Conservation (phyloP, 2,888 invertebrate genomes). For the Ophioninae sp. region DNA sequence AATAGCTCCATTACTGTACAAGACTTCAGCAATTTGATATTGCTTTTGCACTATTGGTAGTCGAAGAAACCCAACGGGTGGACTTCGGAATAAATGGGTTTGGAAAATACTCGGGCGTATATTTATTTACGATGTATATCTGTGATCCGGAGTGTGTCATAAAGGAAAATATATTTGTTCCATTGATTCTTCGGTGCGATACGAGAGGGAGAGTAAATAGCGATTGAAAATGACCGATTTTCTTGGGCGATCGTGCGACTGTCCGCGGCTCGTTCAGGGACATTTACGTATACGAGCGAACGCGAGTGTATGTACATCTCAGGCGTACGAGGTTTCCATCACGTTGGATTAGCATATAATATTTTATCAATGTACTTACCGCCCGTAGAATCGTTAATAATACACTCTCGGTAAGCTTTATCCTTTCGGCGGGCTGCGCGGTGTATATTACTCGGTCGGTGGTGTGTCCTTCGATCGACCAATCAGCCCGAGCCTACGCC, state of each 20-base stretch:
- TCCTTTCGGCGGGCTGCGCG: conserved; percentile 49
- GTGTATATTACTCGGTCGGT: conserved; percentile 63
- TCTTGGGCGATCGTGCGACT: conserved; percentile 56
- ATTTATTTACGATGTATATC: conserved; percentile 14
- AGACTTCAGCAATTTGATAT: conserved; percentile 37
- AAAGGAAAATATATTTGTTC: conserved; percentile 44
- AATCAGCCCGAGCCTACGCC: conserved; percentile 44
- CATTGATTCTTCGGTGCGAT: conserved; percentile 54
- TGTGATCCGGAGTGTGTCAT: conserved; percentile 16
- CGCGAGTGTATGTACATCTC: conserved; percentile 54
- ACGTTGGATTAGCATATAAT: conserved; percentile 69
- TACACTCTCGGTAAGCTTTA: conserved; percentile 67
- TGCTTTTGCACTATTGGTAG: conserved; percentile 31
- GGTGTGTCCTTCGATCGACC: conserved; percentile 67
- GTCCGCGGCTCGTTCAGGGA: conserved; percentile 48
- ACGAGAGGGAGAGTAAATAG: conserved; percentile 36
- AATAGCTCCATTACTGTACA: conserved; percentile 12
- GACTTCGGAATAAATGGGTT: conserved; percentile 15
- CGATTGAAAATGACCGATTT: conserved; percentile 60
- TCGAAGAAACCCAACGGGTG: conserved; percentile 33
- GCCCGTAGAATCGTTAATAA: conserved; percentile 74
- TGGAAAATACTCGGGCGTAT: too few species aligned
- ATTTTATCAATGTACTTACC: conserved; percentile 69
- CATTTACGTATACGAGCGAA: conserved; percentile 14
- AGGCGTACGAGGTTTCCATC: conserved; percentile 45